A percentile compares a stretch with the other conserved stretches of the same genome.
phyloP scores from a whole-genome alignment of 2,113 vertebrate species.

The Zingel zingel region DNA sequence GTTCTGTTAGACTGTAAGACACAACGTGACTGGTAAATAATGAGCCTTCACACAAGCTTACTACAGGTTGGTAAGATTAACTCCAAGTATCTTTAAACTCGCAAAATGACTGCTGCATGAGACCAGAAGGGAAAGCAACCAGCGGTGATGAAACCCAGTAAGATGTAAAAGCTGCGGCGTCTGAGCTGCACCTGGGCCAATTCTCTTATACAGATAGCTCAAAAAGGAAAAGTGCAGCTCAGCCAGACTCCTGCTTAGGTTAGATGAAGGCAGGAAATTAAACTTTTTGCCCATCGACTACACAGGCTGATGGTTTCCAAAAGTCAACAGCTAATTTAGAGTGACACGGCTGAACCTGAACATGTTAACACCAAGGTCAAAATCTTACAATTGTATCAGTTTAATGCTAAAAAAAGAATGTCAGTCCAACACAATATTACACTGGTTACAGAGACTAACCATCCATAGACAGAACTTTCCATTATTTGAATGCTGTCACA shows the following conservation, averaged over 20 bases:
- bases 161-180: slow-evolving; percentile 23
- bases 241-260: slow-evolving; percentile 24
- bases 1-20: background rate
- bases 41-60: slow-evolving; percentile 1
- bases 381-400: background rate
- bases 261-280: slow-evolving; percentile 57
- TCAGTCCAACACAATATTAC: background rate
- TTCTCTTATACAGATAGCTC: slow-evolving; percentile 27
- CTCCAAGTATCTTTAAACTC: slow-evolving; percentile 37
- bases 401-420: background rate
- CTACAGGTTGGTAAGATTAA: slow-evolving; percentile 38
- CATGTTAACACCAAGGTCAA: background rate
- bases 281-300: background rate
- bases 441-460: background rate
- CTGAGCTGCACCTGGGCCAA: slow-evolving; percentile 40
- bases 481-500: background rate
- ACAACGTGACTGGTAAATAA: slow-evolving; percentile 13
- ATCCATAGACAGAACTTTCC: background rate
- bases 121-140: slow-evolving; percentile 33
- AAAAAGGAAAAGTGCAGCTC: slow-evolving; percentile 43
- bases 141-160: slow-evolving; percentile 48
- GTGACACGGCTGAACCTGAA: background rate
- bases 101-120: slow-evolving; percentile 48
- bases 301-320: slow-evolving; percentile 7
- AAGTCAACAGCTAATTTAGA: slow-evolving; percentile 30